Conservation (phyloP, 2,888 invertebrate species). For the Stegophylla sp. region DNA sequence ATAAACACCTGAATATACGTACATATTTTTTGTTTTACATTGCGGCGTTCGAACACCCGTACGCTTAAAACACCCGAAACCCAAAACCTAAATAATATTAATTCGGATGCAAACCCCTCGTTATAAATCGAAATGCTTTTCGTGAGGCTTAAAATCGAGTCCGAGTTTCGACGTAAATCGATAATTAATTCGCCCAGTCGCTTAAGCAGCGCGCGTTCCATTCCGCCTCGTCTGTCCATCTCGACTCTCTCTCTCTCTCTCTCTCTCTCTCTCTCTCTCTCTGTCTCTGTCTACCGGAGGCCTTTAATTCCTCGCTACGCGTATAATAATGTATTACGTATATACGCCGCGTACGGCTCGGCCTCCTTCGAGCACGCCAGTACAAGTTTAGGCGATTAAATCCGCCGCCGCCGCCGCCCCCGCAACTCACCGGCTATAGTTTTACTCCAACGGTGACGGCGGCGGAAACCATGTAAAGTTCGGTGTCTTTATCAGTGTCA, state of each 20-base stretch:
- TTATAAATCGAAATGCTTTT: not conserved
- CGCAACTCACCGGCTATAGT: not conserved
- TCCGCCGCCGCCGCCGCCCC: not conserved
- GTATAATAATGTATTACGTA: not conserved
- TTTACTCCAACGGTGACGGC: not conserved
- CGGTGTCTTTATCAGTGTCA: slow-evolving; percentile 57
- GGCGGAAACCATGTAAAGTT: slow-evolving; percentile 51
- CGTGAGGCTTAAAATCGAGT: slow-evolving; percentile 7
- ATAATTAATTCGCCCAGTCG: slow-evolving; percentile 3
- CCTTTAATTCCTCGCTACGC: not conserved
- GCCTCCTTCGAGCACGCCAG: not conserved
- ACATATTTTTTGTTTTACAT: too few species aligned
- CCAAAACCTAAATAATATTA: too few species aligned
- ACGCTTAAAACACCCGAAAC: too few species aligned
- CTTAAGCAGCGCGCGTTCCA: not conserved
- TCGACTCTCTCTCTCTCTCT: not conserved
- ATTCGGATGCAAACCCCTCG: too few species aligned
- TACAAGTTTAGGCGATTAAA: slow-evolving; percentile 48
- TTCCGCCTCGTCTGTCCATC: not conserved
- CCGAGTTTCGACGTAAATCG: not conserved
- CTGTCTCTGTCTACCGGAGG: not conserved
- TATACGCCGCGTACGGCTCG: not conserved
- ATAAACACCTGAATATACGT: too few species aligned
- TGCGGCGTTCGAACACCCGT: too few species aligned
- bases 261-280: too few species aligned